Base-by-base conservation (phyloP, 2,797 vertebrate genomes). In the Sebastes hubbsi region DNA sequence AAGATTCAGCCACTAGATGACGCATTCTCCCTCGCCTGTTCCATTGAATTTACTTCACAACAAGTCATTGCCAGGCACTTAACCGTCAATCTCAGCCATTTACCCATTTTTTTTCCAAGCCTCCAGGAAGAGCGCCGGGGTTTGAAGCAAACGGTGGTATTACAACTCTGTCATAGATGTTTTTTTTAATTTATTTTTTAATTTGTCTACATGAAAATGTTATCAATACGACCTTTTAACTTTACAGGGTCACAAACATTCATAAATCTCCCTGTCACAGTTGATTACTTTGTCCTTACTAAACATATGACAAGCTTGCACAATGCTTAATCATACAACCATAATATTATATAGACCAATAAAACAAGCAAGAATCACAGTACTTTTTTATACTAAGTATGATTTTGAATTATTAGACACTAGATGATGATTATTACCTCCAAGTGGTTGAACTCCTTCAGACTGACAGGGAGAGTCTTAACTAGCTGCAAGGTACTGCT, bases 241-340 rank as follows among this genome's bases (percentile, higher is more conserved):
- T 11, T 10, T 34, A 49, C 63, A 66, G 62, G 74, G 59, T 69
- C 56, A 52, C n/a, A 74, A n/a, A 67, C 52, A 34, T 74, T 77
- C 11, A 77, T 30, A 61, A 55, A 32, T 60, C 59, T 24, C 63
- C 34, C 20, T 20, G 9, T 42, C 24, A 16, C 73, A 18, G 59
- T 66, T 65, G 61, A 63, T 77, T 36, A 72, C n/a, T 58, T 54
- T 63, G 5, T 77, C 27, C 60, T 84, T 72, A 61, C 79, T 24
- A 65, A 74, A 81, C 54, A 46, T 55, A 82, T 73, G 77, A 38
- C 80, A 81, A 59, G 54, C 75, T 69, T 85, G 68, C 70, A 85
- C 74, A 84, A 24, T 24, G 18, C 54, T 62, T 62, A 62, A 76
- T 77, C 64, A 66, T 25, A 62, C 58, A 71, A 16, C 29, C 11